These are phyloP conservation scores for Brachyopa scutellaris DNA, from an alignment of 2,888 invertebrate species.

Conservation along the genomic window DNA sequence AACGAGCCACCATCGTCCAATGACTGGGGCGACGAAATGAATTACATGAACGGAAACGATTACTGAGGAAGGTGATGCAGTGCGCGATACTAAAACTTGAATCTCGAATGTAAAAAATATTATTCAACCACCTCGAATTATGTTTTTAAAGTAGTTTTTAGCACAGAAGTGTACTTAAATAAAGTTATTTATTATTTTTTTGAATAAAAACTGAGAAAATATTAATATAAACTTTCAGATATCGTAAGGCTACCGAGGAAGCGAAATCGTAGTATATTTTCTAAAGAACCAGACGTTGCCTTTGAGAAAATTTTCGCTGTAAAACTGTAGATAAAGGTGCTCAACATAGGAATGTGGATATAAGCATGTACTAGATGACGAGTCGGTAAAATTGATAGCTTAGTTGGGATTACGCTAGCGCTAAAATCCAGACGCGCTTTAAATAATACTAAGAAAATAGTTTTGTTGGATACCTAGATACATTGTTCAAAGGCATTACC, in stretches of 20 bases:
- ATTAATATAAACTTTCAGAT: background rate
- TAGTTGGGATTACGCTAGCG: too few relatives aligned
- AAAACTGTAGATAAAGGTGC: too few relatives aligned
- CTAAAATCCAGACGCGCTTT: too few relatives aligned
- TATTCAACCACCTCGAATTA: conserved; percentile 40
- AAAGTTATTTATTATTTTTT: conserved; percentile 65
- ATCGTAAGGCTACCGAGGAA: too few relatives aligned
- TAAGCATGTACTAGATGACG: too few relatives aligned
- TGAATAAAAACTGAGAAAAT: conserved; percentile 17
- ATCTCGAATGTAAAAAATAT: conserved; percentile 51
- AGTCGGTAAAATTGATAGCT: too few relatives aligned
- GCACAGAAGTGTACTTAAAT: conserved; percentile 70
- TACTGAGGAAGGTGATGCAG: conserved; percentile 73
- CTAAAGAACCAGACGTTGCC: background rate
- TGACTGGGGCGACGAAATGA: conserved; percentile 96
- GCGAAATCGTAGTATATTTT: too few relatives aligned
- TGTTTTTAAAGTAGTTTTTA: conserved; percentile 9
- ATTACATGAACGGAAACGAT: conserved; percentile 89
- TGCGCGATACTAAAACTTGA: conserved; percentile 5
- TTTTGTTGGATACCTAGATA: too few relatives aligned
- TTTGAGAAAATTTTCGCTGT: too few relatives aligned
- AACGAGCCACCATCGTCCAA: conserved; percentile 87
- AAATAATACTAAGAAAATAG: too few relatives aligned
- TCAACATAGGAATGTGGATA: too few relatives aligned
- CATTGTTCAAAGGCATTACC: too few relatives aligned